These are phyloP conservation scores for Nothocercus nigrocapillus DNA, from an alignment of 2,113 vertebrate genomes.

Conservation along the genomic window DNA sequence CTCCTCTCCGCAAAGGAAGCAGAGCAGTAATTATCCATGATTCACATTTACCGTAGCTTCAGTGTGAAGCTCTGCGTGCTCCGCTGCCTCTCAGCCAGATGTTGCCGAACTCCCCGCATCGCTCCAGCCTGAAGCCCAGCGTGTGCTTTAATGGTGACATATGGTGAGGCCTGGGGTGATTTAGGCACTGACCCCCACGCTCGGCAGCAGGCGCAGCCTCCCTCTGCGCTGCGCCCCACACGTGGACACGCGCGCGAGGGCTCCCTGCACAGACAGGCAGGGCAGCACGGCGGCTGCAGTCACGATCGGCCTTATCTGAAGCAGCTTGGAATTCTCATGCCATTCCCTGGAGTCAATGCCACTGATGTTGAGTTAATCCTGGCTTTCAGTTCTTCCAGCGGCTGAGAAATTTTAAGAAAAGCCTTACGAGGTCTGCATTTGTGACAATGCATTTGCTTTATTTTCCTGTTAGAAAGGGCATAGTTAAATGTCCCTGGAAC, in stretches of 20 bases:
- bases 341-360: not conserved
- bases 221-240: not conserved
- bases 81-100: not conserved
- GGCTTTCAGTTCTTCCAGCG: not conserved
- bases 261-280: not conserved
- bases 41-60: rapidly evolving
- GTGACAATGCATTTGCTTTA: rapidly evolving
- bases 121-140: not conserved
- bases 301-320: not conserved
- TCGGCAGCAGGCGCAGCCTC: rapidly evolving
- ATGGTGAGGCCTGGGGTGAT: not conserved
- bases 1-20: not conserved
- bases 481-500: not conserved
- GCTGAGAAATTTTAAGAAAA: not conserved
- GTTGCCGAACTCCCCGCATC: not conserved
- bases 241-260: not conserved
- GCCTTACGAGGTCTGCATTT: not conserved
- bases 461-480: not conserved
- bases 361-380: not conserved
- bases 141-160: not conserved
- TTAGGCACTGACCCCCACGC: not conserved
- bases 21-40: not conserved
- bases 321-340: not conserved
- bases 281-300: rapidly evolving
- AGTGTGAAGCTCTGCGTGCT: not conserved